Percentiles rank a stretch among this genome's conserved stretches.
phyloP scores from a whole-genome alignment of 1,140 invertebrate species.

The Parapsyche elsis region DNA sequence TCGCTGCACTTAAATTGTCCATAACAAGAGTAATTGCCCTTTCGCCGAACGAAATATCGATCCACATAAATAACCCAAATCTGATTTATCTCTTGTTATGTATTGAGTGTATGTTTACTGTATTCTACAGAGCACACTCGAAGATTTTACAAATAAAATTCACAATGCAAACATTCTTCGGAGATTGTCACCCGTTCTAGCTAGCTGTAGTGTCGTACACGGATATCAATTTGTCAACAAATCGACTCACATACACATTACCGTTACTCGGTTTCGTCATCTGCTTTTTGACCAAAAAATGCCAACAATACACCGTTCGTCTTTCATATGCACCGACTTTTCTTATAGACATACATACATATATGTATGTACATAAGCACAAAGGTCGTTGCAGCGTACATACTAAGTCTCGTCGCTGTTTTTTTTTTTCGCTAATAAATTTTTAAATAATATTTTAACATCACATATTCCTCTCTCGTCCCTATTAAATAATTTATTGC shows the following conservation, averaged over 20 bases:
- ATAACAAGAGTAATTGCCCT: not conserved
- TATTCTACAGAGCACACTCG: too few relatives aligned
- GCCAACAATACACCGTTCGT: slow-evolving; percentile 7
- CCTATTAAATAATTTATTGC: slow-evolving; percentile 13
- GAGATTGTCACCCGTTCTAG: not conserved
- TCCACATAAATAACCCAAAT: not conserved
- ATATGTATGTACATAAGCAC: too few relatives aligned
- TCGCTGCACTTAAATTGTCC: not conserved
- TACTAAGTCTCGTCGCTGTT: not conserved
- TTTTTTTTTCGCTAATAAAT: slow-evolving; percentile 19
- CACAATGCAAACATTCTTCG: not conserved
- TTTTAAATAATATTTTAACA: not conserved
- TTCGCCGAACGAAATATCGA: not conserved
- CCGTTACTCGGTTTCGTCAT: slow-evolving; percentile 23
- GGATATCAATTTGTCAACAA: slow-evolving; percentile 32
- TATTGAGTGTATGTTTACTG: too few relatives aligned
- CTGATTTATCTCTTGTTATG: not conserved
- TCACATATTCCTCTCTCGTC: not conserved
- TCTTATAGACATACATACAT: not conserved
- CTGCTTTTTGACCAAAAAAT: slow-evolving; percentile 22
- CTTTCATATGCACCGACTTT: slow-evolving; percentile 30
- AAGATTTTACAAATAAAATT: too few relatives aligned
- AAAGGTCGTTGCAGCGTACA: not conserved
- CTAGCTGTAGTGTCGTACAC: not conserved
- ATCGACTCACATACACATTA: slow-evolving; percentile 19